Percentiles rank a stretch among this genome's conserved stretches.
These are phyloP conservation scores for Periphyllus acericola DNA, from an alignment of 2,888 invertebrate species.

Conservation along the genomic window DNA sequence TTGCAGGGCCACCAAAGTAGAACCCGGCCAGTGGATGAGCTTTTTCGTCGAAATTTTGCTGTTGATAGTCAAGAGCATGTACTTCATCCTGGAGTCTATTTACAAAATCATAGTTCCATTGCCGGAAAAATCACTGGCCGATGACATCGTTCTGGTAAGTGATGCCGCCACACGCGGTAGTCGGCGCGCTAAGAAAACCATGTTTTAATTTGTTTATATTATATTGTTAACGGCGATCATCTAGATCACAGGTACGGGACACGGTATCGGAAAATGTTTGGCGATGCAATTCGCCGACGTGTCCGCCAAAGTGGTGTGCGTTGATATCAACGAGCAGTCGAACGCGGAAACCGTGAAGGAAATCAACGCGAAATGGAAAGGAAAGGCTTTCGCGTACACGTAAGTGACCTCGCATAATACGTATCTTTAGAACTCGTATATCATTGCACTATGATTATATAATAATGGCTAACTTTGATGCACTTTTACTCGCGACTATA, in stretches of 20 bases:
- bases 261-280: constrained; percentile 84
- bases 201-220: neutral
- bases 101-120: constrained; percentile 73
- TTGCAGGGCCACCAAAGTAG: constrained; percentile 8
- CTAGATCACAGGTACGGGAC: constrained; percentile 86
- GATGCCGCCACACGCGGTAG: too few relatives aligned
- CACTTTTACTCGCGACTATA: too few relatives aligned
- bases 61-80: constrained; percentile 70
- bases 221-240: too few relatives aligned
- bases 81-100: constrained; percentile 71
- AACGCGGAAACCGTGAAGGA: constrained; percentile 76
- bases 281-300: constrained; percentile 78
- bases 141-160: constrained; percentile 81
- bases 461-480: too few relatives aligned
- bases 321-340: constrained; percentile 78
- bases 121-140: constrained; percentile 76
- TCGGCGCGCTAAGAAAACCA: neutral
- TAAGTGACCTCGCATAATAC: constrained; percentile 61
- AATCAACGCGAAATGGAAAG: constrained; percentile 70
- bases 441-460: too few relatives aligned
- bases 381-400: constrained; percentile 64
- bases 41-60: constrained; percentile 70
- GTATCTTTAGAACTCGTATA: too few relatives aligned
- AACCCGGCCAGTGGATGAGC: constrained; percentile 68
- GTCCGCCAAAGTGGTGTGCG: constrained; percentile 79